A percentile compares a stretch with the other conserved stretches of the same genome.
These are phyloP conservation scores for Sinhomidia bicolor DNA, from an alignment of 2,888 invertebrate species.

Conservation along the genomic window DNA sequence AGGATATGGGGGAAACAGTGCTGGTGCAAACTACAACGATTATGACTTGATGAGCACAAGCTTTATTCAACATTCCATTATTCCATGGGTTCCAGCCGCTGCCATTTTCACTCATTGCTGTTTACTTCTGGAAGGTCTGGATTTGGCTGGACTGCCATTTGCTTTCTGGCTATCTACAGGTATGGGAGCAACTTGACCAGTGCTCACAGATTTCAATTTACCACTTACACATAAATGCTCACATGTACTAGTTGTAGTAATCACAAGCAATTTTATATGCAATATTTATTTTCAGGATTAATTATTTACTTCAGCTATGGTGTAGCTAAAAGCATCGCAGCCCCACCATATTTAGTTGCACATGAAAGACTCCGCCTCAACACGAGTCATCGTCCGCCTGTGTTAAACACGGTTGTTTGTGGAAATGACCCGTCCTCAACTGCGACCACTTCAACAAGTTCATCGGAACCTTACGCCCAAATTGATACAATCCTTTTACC, in stretches of 20 bases:
- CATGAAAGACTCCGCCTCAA: slow-evolving; percentile 73
- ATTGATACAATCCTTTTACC: slow-evolving; percentile 78
- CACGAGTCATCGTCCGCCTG: slow-evolving; percentile 71
- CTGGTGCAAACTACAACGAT: slow-evolving; percentile 22
- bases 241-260: too few relatives aligned
- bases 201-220: too few relatives aligned
- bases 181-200: too few relatives aligned
- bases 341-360: slow-evolving; percentile 74
- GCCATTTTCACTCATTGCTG: slow-evolving; percentile 83
- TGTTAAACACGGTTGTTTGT: slow-evolving; percentile 75
- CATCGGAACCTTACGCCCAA: slow-evolving; percentile 77
- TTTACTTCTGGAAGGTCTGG: slow-evolving; percentile 84
- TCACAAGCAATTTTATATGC: too few relatives aligned
- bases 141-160: slow-evolving; percentile 86
- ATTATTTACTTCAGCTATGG: slow-evolving; percentile 80
- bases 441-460: slow-evolving; percentile 75
- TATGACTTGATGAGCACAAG: slow-evolving; percentile 60
- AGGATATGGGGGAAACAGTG: neutral
- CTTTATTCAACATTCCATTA: slow-evolving; percentile 79
- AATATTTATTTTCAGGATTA: slow-evolving; percentile 63
- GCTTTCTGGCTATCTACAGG: slow-evolving; percentile 85
- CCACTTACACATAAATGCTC: too few relatives aligned
- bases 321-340: slow-evolving; percentile 77
- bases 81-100: slow-evolving; percentile 83
- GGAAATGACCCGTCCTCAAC: slow-evolving; percentile 77